A percentile compares a stretch with the other conserved stretches of the same genome.
Conservation (phyloP, 2,113 vertebrate genomes). For the Pseudonaja textilis region DNA sequence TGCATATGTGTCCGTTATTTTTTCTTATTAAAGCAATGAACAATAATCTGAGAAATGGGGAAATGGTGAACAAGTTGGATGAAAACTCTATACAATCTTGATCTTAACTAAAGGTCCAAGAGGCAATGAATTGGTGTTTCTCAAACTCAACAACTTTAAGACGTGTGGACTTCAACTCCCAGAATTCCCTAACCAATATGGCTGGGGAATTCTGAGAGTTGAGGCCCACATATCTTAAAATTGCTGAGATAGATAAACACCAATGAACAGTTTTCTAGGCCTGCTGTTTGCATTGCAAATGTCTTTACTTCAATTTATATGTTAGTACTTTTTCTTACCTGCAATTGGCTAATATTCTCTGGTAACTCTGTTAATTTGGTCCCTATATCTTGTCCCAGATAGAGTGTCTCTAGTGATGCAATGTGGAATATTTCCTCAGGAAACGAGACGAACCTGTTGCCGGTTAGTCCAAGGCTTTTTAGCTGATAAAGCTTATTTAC, state of each 20-base stretch:
- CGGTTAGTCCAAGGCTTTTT: slow-evolving; percentile 65
- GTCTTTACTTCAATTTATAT: neutral
- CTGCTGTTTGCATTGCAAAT: neutral
- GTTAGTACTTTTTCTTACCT: slow-evolving; percentile 50
- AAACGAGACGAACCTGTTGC: slow-evolving; percentile 66
- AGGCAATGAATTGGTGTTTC: neutral
- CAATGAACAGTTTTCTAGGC: neutral
- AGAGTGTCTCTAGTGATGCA: slow-evolving; percentile 61
- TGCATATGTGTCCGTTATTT: neutral
- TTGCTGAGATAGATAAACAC: neutral
- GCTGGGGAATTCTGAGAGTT: neutral
- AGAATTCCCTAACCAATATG: neutral
- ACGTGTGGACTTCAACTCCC: neutral
- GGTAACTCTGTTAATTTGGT: slow-evolving; percentile 58
- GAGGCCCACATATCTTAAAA: neutral
- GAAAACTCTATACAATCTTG: neutral
- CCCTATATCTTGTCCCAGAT: slow-evolving; percentile 68
- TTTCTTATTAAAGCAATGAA: neutral
- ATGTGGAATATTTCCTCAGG: slow-evolving; percentile 64
- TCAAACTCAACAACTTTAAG: neutral
- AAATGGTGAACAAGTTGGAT: neutral
- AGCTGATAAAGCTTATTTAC: slow-evolving; percentile 60
- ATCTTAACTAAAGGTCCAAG: neutral
- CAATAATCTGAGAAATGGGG: neutral
- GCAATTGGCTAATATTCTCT: slow-evolving; percentile 53